Conservation (phyloP, 2,888 invertebrate genomes). For the Parnassius orleans region DNA sequence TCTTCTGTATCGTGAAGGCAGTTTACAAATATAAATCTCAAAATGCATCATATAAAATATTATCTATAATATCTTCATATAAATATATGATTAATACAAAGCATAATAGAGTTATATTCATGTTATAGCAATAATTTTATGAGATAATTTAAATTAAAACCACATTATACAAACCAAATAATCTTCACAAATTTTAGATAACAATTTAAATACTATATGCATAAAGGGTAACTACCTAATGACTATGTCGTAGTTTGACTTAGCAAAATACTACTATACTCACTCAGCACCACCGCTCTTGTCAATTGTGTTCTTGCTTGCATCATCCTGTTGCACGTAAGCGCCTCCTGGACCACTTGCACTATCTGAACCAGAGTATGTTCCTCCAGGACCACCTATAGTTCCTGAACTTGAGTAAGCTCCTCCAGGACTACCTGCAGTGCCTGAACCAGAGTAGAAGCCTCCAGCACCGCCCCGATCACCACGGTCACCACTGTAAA, state of each 20-base stretch:
- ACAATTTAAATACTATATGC: too few relatives aligned
- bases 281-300: slow-evolving; percentile 39
- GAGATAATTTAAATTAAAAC: too few relatives aligned
- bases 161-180: too few relatives aligned
- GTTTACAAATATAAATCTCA: too few relatives aligned
- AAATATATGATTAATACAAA: too few relatives aligned
- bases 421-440: slow-evolving; percentile 33
- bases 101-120: too few relatives aligned
- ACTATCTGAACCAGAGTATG: slow-evolving; percentile 37
- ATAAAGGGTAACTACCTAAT: not conserved
- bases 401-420: slow-evolving; percentile 31
- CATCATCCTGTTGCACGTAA: slow-evolving; percentile 32
- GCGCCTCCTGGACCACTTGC: slow-evolving; percentile 34
- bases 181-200: too few relatives aligned
- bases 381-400: slow-evolving; percentile 32
- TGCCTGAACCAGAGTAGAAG: slow-evolving; percentile 43
- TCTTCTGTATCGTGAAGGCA: too few relatives aligned
- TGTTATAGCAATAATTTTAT: too few relatives aligned
- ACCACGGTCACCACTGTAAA: slow-evolving; percentile 39
- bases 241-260: not conserved
- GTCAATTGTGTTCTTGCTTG: slow-evolving; percentile 46
- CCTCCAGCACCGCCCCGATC: slow-evolving; percentile 42
- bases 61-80: too few relatives aligned
- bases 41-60: too few relatives aligned
- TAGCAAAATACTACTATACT: slow-evolving; percentile 25